Percentiles rank a stretch among this genome's conserved stretches.
Evolutionary conservation across 2,888 invertebrate genomes (phyloP).

Genomic region (Phengaris alcon): DNA sequence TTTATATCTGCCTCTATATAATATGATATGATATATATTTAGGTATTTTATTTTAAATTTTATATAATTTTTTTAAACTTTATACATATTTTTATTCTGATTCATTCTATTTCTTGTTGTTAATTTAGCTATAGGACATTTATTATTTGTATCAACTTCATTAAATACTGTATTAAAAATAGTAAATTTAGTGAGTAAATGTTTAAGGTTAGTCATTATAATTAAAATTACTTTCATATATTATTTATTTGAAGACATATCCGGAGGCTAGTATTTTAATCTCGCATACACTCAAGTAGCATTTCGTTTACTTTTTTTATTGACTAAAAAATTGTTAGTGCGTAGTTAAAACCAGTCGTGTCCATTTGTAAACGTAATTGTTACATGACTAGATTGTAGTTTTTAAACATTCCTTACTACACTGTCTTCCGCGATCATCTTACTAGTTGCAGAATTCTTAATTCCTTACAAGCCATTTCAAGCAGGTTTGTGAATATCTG

Average conservation of each 20-base stretch:
- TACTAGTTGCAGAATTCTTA: neutral
- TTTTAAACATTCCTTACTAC: conserved; percentile 6
- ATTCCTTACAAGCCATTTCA: neutral
- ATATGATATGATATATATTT: no score
- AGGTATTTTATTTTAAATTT: no score
- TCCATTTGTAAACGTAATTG: conserved; percentile 24
- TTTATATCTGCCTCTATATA: neutral
- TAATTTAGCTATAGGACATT: neutral
- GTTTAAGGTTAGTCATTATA: neutral
- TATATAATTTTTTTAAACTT: no score
- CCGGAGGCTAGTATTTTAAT: neutral
- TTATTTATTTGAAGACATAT: neutral
- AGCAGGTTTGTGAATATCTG: neutral
- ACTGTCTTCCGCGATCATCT: conserved; percentile 2
- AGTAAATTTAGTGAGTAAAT: no score
- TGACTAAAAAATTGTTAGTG: conserved; percentile 28
- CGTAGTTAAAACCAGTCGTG: conserved; percentile 38
- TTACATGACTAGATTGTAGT: conserved; percentile 24
- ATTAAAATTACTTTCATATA: neutral
- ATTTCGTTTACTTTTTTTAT: conserved; percentile 20
- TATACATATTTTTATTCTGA: no score
- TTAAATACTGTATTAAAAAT: neutral
- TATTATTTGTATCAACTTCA: neutral
- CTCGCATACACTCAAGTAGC: neutral
- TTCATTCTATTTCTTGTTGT: neutral